Evolutionary conservation across 1,140 invertebrate genomes (phyloP).

Genomic region (Eumeta japonica): DNA sequence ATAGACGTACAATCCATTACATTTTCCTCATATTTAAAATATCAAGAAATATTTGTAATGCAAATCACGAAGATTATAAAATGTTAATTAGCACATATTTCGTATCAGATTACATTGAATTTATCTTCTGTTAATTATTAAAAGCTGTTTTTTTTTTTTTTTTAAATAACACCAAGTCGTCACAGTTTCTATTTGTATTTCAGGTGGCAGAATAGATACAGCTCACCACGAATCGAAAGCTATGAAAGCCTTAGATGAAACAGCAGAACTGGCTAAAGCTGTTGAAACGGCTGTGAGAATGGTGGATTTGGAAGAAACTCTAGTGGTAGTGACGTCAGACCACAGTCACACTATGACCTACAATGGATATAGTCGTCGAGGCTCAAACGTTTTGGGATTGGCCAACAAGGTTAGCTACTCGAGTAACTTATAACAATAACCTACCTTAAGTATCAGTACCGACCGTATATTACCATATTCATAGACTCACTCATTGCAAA

Average conservation of each 20-base stretch:
- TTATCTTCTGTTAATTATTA: conserved; percentile 1
- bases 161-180: background rate
- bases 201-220: conserved; percentile 80
- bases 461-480: too few species aligned
- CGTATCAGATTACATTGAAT: too few species aligned
- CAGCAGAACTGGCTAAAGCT: conserved; percentile 72
- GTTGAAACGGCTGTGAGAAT: conserved; percentile 67
- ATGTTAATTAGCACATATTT: too few species aligned
- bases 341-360: conserved; percentile 81
- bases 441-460: too few species aligned
- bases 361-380: conserved; percentile 66
- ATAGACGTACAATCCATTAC: too few species aligned
- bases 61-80: too few species aligned
- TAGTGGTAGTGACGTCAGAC: conserved; percentile 78
- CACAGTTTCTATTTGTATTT: too few species aligned
- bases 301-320: conserved; percentile 70
- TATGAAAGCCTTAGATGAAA: conserved; percentile 75
- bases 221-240: conserved; percentile 82
- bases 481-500: too few species aligned
- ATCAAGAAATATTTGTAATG: too few species aligned
- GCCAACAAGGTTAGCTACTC: conserved; percentile 29
- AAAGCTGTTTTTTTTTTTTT: background rate
- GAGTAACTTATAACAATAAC: too few species aligned
- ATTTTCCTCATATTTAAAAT: too few species aligned
- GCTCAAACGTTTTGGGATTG: conserved; percentile 63